Evolutionary conservation across 2,888 invertebrate genomes (phyloP), one percentile per base, ranked within the genome.

Genomic region (Drosophila nr. medialis): DNA sequence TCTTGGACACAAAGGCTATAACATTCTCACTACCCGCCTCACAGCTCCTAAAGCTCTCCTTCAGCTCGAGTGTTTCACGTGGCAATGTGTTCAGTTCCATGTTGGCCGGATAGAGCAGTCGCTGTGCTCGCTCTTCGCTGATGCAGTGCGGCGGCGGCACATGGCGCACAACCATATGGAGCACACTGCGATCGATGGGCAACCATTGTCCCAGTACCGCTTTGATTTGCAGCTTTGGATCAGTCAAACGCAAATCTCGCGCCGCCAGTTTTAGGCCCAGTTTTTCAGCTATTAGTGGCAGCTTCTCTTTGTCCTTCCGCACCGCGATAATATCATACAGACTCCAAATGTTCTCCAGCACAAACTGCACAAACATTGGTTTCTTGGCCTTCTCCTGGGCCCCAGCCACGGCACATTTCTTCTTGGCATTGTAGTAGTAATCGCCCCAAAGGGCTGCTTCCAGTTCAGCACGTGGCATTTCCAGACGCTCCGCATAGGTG

Each of bases 361-460:
- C 95, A 54, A 99, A 94, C 92, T 98, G 97, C 1, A 98, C 97
- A 93, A 99, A 99, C 78, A 99, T 93, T 0, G 98, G 98, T 86
- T 97, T 97, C 91, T 98, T 98, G 0, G 97, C 97, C 92, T 97
- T 98, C 80, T 96, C 97, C 92, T 97, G 96, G 7, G 99, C 99
- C 4, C 99, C 98, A 91, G 95, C 95, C 94, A 96, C 94, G 55
- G 98, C 96, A 64, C 96, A 94, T 93, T 98, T 98, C 4, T 95
- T 95, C 93, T 98, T 98, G 3, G 95, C 92, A 91, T 98, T 97
- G 51, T 98, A 94, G 92, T 96, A 99, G 93, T 95, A 98, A 93
- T 99, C 98, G 58, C 99, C 98, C 99, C 99, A 99, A 1, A 99
- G 93, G 0, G 97, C 97, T 92, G 96, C 95, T 64, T 95, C 94